Evolutionary conservation across 1,140 invertebrate genomes (phyloP), one percentile per base, ranked within the genome.

Genomic region (Riptortus pedestris): DNA sequence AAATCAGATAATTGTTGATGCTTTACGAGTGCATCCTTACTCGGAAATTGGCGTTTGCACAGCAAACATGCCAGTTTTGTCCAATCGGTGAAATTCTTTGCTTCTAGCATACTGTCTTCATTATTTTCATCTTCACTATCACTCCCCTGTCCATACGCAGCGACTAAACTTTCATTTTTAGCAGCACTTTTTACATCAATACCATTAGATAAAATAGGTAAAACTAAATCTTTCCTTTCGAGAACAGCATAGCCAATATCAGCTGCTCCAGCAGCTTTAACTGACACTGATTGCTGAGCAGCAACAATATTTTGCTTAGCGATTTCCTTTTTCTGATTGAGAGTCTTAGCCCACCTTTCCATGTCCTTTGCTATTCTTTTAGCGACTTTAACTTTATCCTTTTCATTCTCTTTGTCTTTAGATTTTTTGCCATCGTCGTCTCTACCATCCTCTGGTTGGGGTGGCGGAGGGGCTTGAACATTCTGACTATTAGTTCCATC

Each of bases 331-430:
- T 95, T 93, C 72, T 97, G 93, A 76, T 98, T 98, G 60, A 97
- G 77, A 5, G 91, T 93, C 72, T 97, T 94, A 0, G 96, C 96
- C 96, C 96, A 99, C 71, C 86, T 85, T 70, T 92, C 90, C 91
- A 94, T 94, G 71, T 94, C 82, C 79, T 97, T 97, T 0, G 93
- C 94, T 70, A 98, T 97, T 76, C 96, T 96, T 72, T 97, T 96
- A 0, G 96, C 96, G 16, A 96, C 92, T 78, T 96, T 97, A 0
- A 93, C 91, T 55, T 69, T 69, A 62, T 65, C 65, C 24, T 66
- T 66, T 26, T 77, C 67, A 79, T 80, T 26, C 60, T 71, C 2
- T 47, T 65, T 73, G 47, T 72, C 68, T 63, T 67, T 69, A 5
- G 29, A 59, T 64, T 67, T 67, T 51, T 69, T 67, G 12, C 55